These are phyloP conservation scores for Allygus modestus DNA, from an alignment of 2,888 invertebrate species.

Conservation along the genomic window DNA sequence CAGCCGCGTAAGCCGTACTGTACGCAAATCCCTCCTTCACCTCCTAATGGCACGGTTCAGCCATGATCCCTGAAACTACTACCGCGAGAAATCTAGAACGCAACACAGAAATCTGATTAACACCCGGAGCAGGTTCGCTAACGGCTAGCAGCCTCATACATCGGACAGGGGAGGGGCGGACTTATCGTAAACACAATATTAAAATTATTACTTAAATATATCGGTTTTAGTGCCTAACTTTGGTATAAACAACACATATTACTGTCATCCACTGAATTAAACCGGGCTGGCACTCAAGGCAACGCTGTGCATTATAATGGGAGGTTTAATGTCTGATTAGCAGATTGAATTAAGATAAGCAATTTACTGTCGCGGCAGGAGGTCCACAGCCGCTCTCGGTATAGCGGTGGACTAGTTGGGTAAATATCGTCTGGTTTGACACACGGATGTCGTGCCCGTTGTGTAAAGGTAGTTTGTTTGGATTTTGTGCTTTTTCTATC, in stretches of 20 bases:
- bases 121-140: neutral
- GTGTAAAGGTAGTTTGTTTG: too few species aligned
- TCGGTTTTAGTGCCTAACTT: neutral
- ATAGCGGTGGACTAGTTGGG: neutral
- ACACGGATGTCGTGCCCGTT: too few species aligned
- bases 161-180: neutral
- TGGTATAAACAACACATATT: slow-evolving; percentile 34
- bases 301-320: slow-evolving; percentile 5
- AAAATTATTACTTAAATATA: slow-evolving; percentile 36
- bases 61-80: neutral
- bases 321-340: slow-evolving; percentile 33
- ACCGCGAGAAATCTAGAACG: neutral
- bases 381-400: neutral
- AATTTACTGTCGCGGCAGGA: slow-evolving; percentile 9
- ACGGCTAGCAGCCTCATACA: neutral
- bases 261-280: slow-evolving; percentile 23
- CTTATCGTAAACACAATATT: slow-evolving; percentile 18
- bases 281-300: neutral
- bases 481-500: too few species aligned
- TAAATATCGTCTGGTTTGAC: neutral
- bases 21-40: too few species aligned
- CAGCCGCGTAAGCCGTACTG: too few species aligned
- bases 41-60: neutral
- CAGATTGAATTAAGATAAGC: slow-evolving; percentile 43
- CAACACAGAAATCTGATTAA: neutral